phyloP scores from a whole-genome alignment of 2,888 invertebrate genomes.

The Xylocampa areola region DNA sequence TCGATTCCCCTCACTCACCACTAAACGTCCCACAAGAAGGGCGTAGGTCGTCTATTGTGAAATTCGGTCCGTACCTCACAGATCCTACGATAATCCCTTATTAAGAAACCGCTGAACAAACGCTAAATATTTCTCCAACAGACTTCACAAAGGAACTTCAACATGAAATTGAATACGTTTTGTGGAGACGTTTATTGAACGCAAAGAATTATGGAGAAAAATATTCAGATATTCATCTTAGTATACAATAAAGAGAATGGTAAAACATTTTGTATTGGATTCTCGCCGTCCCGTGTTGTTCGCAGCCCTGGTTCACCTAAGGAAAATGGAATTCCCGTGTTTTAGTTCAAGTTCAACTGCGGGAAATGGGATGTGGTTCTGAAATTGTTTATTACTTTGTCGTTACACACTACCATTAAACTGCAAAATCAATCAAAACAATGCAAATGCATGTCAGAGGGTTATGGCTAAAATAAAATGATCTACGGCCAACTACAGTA shows the following conservation, averaged over 20 bases:
- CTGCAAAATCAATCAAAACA: no score
- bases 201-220: constrained; percentile 21
- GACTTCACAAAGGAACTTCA: constrained; percentile 38
- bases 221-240: constrained; percentile 11
- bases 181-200: constrained; percentile 16
- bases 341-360: no score
- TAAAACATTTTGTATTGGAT: constrained; percentile 3
- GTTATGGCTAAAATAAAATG: no score
- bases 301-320: constrained; percentile 15
- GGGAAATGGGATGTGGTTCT: no score
- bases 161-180: constrained; percentile 46
- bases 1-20: constrained; percentile 27
- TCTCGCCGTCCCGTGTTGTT: neutral
- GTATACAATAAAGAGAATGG: neutral
- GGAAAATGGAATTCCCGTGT: no score
- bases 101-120: constrained; percentile 63
- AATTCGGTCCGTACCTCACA: constrained; percentile 65
- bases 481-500: no score
- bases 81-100: constrained; percentile 66
- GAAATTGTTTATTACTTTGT: no score
- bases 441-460: no score
- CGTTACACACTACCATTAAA: no score
- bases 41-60: constrained; percentile 73
- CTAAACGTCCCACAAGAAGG: constrained; percentile 58
- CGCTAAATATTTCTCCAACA: constrained; percentile 44